Percentiles rank a stretch among this genome's conserved stretches.
phyloP scores from a whole-genome alignment of 1,140 invertebrate genomes.

The Drosophila arawakana region DNA sequence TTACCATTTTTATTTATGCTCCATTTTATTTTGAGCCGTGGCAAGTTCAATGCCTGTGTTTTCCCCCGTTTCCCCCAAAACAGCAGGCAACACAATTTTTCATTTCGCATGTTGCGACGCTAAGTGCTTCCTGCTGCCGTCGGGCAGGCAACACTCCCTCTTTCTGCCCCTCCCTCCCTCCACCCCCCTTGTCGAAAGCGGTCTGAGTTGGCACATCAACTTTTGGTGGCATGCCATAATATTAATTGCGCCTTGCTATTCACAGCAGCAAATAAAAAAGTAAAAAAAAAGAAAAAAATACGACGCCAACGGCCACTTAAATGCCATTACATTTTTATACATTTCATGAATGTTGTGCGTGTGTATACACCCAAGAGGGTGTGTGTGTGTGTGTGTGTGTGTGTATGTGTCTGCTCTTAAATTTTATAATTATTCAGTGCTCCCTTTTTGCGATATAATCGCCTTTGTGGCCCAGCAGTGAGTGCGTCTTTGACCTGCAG shows the following conservation, averaged over 20 bases:
- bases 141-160: conserved; percentile 4
- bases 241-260: conserved; percentile 71
- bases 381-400: conserved; percentile 27
- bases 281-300: conserved; percentile 32
- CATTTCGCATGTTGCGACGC: conserved; percentile 79
- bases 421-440: conserved; percentile 80
- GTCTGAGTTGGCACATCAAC: conserved; percentile 68
- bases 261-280: conserved; percentile 39
- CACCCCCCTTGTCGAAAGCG: conserved; percentile 8
- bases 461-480: conserved; percentile 41
- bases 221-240: conserved; percentile 79
- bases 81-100: conserved; percentile 72
- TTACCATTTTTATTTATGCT: conserved; percentile 68
- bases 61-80: conserved; percentile 34
- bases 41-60: conserved; percentile 68
- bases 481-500: conserved; percentile 37
- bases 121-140: conserved; percentile 76
- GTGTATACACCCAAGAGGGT: conserved; percentile 7
- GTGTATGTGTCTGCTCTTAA: conserved; percentile 34
- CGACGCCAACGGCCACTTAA: conserved; percentile 72
- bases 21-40: conserved; percentile 64
- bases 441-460: conserved; percentile 56
- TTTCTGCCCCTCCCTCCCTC: neutral
- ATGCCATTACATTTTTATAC: conserved; percentile 80
- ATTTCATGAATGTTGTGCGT: conserved; percentile 63